These are phyloP conservation scores for Scomber colias DNA, from an alignment of 2,113 vertebrate species.

Conservation along the genomic window DNA sequence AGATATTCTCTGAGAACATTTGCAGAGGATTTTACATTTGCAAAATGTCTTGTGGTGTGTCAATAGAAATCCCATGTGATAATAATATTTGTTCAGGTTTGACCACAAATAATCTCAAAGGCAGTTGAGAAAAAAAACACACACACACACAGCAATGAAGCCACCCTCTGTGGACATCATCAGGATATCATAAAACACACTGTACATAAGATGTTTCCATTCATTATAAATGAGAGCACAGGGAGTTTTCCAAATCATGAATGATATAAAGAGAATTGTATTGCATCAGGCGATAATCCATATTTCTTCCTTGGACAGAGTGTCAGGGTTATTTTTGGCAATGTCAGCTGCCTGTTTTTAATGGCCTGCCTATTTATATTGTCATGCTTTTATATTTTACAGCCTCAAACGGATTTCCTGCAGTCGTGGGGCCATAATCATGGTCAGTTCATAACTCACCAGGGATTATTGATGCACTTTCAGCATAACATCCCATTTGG, in stretches of 20 bases:
- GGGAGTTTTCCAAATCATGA: constrained; percentile 72
- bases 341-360: constrained; percentile 75
- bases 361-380: constrained; percentile 79
- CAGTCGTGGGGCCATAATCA: constrained; percentile 71
- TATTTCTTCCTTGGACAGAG: constrained; percentile 65
- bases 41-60: neutral
- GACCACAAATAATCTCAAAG: constrained; percentile 28
- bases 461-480: constrained; percentile 71
- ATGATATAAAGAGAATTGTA: constrained; percentile 76
- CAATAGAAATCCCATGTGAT: neutral
- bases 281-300: constrained; percentile 74
- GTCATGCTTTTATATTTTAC: constrained; percentile 80
- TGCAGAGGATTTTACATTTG: neutral
- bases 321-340: constrained; percentile 77
- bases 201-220: constrained; percentile 56
- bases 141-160: constrained; percentile 51
- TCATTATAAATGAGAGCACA: constrained; percentile 65
- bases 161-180: constrained; percentile 48
- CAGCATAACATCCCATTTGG: constrained; percentile 55
- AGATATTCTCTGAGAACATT: neutral
- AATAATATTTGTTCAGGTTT: constrained; percentile 9
- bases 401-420: constrained; percentile 74
- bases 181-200: constrained; percentile 42
- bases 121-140: constrained; percentile 30
- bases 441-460: constrained; percentile 79